Conservation (phyloP, 2,797 vertebrate genomes). For the Anguilla marmorata region DNA sequence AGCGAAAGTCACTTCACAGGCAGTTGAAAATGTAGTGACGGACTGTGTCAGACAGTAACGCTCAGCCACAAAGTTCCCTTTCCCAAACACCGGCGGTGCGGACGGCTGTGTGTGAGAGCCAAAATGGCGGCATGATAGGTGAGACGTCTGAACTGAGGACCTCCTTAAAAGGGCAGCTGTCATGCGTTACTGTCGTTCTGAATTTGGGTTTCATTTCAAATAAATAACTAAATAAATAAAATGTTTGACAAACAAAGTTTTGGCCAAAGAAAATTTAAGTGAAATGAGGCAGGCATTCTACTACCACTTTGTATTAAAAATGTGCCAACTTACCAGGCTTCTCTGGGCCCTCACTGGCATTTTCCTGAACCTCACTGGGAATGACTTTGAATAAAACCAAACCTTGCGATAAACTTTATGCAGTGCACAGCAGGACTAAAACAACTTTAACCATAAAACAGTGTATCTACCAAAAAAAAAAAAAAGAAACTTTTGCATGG, state of each 20-base stretch:
- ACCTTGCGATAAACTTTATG: slow-evolving; percentile 70
- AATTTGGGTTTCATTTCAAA: slow-evolving; percentile 15
- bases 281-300: slow-evolving; percentile 50
- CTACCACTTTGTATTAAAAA: slow-evolving; percentile 38
- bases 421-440: slow-evolving; percentile 49
- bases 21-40: slow-evolving; percentile 36
- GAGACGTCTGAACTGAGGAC: neutral
- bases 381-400: slow-evolving; percentile 79
- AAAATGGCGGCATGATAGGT: neutral
- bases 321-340: slow-evolving; percentile 71
- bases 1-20: slow-evolving; percentile 41
- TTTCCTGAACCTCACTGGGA: slow-evolving; percentile 77
- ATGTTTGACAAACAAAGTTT: slow-evolving; percentile 1
- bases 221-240: slow-evolving; percentile 47
- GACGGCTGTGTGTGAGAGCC: neutral
- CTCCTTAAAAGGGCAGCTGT: slow-evolving; percentile 13
- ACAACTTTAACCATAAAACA: neutral
- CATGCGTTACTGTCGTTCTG: slow-evolving; percentile 19
- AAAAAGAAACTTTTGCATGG: neutral
- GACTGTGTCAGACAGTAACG: slow-evolving; percentile 35
- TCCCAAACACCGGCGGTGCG: neutral
- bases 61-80: slow-evolving; percentile 7
- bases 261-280: slow-evolving; percentile 6
- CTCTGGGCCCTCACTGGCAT: slow-evolving; percentile 68
- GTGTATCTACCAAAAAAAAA: neutral